These are phyloP conservation scores for Hemicrepidius hirtus DNA, from an alignment of 2,888 invertebrate species.

Conservation along the genomic window DNA sequence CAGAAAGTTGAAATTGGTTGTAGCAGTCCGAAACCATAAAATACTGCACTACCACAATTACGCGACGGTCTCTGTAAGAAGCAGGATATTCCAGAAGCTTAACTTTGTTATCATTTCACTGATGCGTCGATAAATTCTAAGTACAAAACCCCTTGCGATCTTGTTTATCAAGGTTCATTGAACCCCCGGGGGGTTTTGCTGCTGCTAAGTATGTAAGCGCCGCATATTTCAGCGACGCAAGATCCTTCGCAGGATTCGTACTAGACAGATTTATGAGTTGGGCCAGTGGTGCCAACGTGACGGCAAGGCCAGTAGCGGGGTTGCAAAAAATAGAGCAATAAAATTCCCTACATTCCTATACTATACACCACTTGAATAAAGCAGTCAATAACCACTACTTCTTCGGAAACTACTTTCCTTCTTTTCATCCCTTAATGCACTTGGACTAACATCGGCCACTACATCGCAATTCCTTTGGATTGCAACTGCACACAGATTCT, in stretches of 20 bases:
- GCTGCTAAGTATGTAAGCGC: slow-evolving; percentile 54
- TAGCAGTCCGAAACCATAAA: slow-evolving; percentile 27
- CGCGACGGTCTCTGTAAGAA: slow-evolving; percentile 2
- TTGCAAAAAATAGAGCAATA: slow-evolving; percentile 63
- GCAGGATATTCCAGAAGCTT: slow-evolving; percentile 20
- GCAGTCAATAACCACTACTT: slow-evolving; percentile 40
- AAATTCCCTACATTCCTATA: slow-evolving; percentile 52
- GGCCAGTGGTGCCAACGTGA: slow-evolving; percentile 66
- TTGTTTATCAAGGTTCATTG: slow-evolving; percentile 37
- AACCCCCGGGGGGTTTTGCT: slow-evolving; percentile 35
- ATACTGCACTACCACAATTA: slow-evolving; percentile 24
- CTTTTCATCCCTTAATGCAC: slow-evolving; percentile 10
- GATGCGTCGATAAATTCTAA: slow-evolving; percentile 27
- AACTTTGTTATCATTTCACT: slow-evolving; percentile 38
- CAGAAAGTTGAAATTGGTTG: slow-evolving; percentile 40
- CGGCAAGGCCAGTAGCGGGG: slow-evolving; percentile 60
- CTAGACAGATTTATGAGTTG: slow-evolving; percentile 64
- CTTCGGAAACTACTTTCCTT: neutral
- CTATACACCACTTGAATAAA: slow-evolving; percentile 37
- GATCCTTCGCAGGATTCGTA: slow-evolving; percentile 58
- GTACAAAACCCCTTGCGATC: slow-evolving; percentile 17
- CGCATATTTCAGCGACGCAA: slow-evolving; percentile 53
- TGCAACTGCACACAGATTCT: too few relatives aligned
- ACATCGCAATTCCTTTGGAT: neutral
- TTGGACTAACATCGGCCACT: neutral